Evolutionary conservation across 2,113 vertebrate species (phyloP), one percentile per base, ranked within the genome.

Genomic region (Bos javanicus): DNA sequence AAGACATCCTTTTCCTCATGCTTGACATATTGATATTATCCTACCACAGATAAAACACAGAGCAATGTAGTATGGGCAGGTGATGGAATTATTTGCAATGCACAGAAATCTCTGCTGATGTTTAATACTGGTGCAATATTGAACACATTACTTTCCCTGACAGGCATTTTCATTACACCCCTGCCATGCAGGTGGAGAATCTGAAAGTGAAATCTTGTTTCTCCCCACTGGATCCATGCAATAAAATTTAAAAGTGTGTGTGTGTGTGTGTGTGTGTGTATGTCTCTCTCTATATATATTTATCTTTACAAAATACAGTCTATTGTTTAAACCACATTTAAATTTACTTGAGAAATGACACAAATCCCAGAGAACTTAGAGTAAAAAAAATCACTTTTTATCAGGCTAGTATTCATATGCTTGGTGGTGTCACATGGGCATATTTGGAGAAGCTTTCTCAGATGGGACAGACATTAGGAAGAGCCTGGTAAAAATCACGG

Each of bases 141-240:
- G 99, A 99, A 99, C 98, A 98, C 99, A 99, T 99, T 99, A 99
- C 98, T 99, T 99, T 98, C 98, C 97, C 98, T 99, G 98, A 99
- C 99, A 99, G 98, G 91, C 95, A 67, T 99, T 99, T 99, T 99
- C 98, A 99, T 99, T 99, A 99, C 81, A 76, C 94, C 89, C 90
- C 76, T 85, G 94, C 97, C 86, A 94, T 83, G 87, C 96, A 98
- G 97, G 98, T 98, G 85, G 82, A 97, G 92, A 98, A 98, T 98
- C 96, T 98, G 90, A 98, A 98, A 98, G 96, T 91, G 76, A 99
- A 98, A 98, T 98, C 97, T 98, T 98, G 93, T 98, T 98, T 99
- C 95, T 82, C 92, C 54, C 90, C 98, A 98, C 86, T 84, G 88
- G 91, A 88, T 97, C 96, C 96, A 94, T 97, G 96, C 95, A 98